Evolutionary conservation across 2,888 invertebrate genomes (phyloP).

Genomic region (Heliconius charithonia): DNA sequence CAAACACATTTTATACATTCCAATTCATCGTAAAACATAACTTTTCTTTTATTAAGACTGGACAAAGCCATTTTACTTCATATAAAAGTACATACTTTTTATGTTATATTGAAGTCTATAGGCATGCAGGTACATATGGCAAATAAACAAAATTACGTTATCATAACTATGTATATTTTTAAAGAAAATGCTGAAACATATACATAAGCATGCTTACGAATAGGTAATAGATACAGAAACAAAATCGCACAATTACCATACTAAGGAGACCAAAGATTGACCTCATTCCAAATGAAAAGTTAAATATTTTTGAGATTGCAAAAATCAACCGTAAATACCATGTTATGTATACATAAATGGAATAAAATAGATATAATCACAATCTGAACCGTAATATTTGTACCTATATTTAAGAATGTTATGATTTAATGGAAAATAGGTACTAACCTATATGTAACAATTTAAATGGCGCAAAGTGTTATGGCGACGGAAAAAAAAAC

Average conservation of each 20-base stretch:
- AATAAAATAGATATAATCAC: not conserved
- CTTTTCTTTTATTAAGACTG: not conserved
- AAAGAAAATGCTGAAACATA: not conserved
- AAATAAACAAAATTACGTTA: not conserved
- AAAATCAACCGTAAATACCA: not conserved
- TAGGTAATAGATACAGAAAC: not conserved
- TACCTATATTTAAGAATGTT: not conserved
- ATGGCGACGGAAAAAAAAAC: not conserved
- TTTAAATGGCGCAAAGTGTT: not conserved
- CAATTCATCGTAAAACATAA: not conserved
- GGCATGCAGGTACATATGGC: too few relatives aligned
- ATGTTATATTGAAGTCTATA: not conserved
- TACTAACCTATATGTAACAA: not conserved
- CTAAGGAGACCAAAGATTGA: slow-evolving; percentile 68
- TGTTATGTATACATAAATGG: not conserved
- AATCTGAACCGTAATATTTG: not conserved
- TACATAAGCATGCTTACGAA: not conserved
- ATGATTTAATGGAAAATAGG: not conserved
- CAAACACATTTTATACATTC: not conserved
- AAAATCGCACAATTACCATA: slow-evolving; percentile 66
- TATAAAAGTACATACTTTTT: not conserved
- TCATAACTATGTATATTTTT: not conserved
- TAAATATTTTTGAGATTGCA: slow-evolving; percentile 59
- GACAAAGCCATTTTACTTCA: not conserved
- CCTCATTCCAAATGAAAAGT: slow-evolving; percentile 52